Evolutionary conservation across 2,888 invertebrate species (phyloP), one percentile per base, ranked within the genome.

Genomic region (Cephus runcator): DNA sequence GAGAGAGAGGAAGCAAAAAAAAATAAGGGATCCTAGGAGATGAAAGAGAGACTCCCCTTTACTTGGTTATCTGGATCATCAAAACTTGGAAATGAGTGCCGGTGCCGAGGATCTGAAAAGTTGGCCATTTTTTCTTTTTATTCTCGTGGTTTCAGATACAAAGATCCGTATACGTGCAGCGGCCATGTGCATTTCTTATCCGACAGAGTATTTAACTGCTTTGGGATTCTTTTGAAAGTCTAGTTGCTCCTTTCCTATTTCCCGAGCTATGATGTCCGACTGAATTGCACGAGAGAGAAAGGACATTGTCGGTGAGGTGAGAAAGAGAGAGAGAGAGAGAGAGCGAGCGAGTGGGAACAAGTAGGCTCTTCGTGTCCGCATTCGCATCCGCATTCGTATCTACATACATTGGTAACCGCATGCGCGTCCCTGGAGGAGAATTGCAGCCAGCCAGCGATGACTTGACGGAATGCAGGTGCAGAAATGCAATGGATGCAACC

Each of bases 311-410:
- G 9, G 40, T 9, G 23, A 56, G 12, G 4, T 36, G 36, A 36
- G 36, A 12, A 4, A 36, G 56, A 76, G 75, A 69, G 76, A 73
- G 56, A 77, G 30, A 78, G 77, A 76, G 77, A 40, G 68, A 15
- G 69, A 33, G n/a, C n/a, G 75, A 69, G 79, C 76, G 79, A 81
- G 82, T 23, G 9, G 2, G 56, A 56, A 56, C 56, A 56, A 56
- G 9, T 56, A 56, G 23, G 56, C 56, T 56, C 23, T 9, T 56
- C 23, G 56, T 56, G 56, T 23, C 56, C 56, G 56, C 56, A 56
- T 56, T 15, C 56, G 56, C 56, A 56, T 56, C 56, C 23, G 56
- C 56, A 56, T 56, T 56, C 56, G 56, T 56, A 56, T 56, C 56
- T 56, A 56, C 56, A 56, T 56, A 56, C 56, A 56, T 56, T 56